Conservation (phyloP, 2,888 invertebrate genomes). For the Zaprionus obscuricornis region DNA sequence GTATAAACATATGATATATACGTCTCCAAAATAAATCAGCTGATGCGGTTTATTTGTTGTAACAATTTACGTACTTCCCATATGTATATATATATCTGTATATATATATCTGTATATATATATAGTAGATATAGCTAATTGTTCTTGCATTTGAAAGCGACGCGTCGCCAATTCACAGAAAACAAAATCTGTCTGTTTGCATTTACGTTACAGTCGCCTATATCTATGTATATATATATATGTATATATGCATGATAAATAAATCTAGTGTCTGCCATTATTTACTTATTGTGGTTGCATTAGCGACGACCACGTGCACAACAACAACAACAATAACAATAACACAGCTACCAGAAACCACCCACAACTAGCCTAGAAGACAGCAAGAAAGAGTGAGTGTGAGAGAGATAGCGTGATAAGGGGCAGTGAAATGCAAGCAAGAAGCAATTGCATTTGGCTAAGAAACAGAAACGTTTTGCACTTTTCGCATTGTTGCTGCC, state of each 20-base stretch:
- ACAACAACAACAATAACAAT: constrained; percentile 12
- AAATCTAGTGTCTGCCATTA: constrained; percentile 61
- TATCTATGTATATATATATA: too few species aligned
- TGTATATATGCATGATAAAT: constrained; percentile 30
- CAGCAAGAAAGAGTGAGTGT: too few species aligned
- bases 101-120: constrained; percentile 5
- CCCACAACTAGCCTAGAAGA: too few species aligned
- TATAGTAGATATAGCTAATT: neutral
- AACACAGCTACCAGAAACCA: constrained; percentile 1
- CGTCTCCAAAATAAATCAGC: constrained; percentile 3
- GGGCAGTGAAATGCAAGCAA: too few species aligned
- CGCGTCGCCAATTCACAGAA: constrained; percentile 22
- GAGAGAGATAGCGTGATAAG: too few species aligned
- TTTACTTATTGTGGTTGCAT: constrained; percentile 60
- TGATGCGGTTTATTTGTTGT: constrained; percentile 21
- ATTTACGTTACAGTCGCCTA: too few species aligned
- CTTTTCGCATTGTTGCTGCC: constrained; percentile 40
- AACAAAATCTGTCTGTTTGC: constrained; percentile 15
- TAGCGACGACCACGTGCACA: constrained; percentile 55
- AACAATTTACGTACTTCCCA: constrained; percentile 14
- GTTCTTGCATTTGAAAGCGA: constrained; percentile 5
- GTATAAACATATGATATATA: neutral
- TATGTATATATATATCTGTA: constrained; percentile 3
- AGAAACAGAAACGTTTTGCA: constrained; percentile 36
- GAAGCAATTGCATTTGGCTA: constrained; percentile 52